These are phyloP conservation scores for Machaerirhynchus nigripectus DNA, from an alignment of 2,113 vertebrate species.

Conservation along the genomic window DNA sequence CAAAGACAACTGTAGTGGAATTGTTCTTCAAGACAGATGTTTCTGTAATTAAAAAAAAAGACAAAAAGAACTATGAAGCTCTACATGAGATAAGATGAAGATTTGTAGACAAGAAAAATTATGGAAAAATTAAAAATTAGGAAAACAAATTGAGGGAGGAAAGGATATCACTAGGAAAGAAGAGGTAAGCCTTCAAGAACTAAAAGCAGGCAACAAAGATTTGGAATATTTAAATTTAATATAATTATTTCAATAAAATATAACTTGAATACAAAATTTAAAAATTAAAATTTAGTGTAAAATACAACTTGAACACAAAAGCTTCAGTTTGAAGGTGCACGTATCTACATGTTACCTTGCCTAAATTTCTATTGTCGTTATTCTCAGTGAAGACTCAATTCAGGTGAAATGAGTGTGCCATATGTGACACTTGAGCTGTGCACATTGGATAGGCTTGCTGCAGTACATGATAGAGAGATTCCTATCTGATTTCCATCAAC, in stretches of 20 bases:
- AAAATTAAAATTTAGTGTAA: not conserved
- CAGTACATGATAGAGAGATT: not conserved
- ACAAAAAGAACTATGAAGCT: accelerated
- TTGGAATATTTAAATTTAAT: not conserved
- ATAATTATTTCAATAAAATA: not conserved
- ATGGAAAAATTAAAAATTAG: not conserved
- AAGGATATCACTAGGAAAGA: not conserved
- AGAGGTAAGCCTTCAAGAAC: not conserved
- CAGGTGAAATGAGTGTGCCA: not conserved
- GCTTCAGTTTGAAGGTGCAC: not conserved
- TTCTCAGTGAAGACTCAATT: not conserved
- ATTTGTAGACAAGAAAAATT: not conserved
- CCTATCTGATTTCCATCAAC: not conserved
- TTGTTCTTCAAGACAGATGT: not conserved
- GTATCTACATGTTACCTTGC: not conserved
- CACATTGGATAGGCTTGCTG: not conserved
- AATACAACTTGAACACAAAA: not conserved
- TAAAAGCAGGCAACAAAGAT: not conserved
- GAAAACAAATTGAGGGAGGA: not conserved
- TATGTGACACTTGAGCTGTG: too few species aligned
- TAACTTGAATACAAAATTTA: not conserved
- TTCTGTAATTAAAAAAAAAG: not conserved
- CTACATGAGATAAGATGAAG: not conserved
- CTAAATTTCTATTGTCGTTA: not conserved
- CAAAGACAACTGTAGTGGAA: not conserved